A percentile compares a stretch with the other conserved stretches of the same genome.
Evolutionary conservation across 2,113 vertebrate genomes (phyloP).

Genomic region (human): GRCh38 chr5:72017501-72018000

Average conservation of each 20-base stretch:
- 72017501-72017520: not conserved
- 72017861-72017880: no score
- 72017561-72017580: not conserved
- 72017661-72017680: not conserved
- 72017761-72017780: not conserved
- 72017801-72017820: no score
- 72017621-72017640: not conserved
- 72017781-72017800: no score
- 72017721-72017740: not conserved
- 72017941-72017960: no score
- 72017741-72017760: conserved; percentile 28
- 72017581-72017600: not conserved
- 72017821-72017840: no score
- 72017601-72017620: not conserved
- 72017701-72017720: not conserved
- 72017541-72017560: not conserved
- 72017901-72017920: no score
- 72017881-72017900: no score
- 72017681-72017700: not conserved
- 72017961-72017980: no score
- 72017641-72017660: not conserved
- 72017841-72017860: no score
- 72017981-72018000: no score
- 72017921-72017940: no score
- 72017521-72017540: not conserved